These are phyloP conservation scores for Onychomys arenicola DNA, from an alignment of 2,797 vertebrate species.

Conservation along the genomic window DNA sequence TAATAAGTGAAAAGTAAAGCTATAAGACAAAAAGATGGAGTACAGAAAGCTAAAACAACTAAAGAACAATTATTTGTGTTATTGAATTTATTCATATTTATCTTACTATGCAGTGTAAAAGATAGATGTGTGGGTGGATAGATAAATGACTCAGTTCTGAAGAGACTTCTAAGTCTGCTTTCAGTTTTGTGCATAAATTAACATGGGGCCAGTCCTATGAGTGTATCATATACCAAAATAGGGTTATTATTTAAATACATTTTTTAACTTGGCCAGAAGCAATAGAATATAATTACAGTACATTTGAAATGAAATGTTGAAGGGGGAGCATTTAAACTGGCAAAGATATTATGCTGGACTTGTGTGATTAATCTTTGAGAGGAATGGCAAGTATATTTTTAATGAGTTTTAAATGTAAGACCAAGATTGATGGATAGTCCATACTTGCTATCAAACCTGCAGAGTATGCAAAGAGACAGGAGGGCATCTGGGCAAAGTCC, in stretches of 20 bases:
- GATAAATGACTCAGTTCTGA: not conserved
- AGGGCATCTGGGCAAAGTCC: not conserved
- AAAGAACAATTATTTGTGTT: not conserved
- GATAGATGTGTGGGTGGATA: not conserved
- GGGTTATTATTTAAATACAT: constrained; percentile 79
- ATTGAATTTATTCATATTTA: not conserved
- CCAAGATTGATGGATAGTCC: constrained; percentile 74
- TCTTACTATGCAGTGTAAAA: not conserved
- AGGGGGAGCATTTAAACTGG: constrained; percentile 81
- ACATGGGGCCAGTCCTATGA: constrained; percentile 40
- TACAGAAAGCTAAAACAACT: not conserved
- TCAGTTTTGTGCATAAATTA: constrained; percentile 67
- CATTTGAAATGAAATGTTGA: constrained; percentile 81
- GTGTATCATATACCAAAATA: constrained; percentile 46
- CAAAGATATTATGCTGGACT: constrained; percentile 72
- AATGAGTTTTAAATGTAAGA: constrained; percentile 82
- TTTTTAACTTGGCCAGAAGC: constrained; percentile 80
- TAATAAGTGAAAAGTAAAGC: not conserved
- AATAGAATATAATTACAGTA: constrained; percentile 80
- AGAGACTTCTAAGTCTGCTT: constrained; percentile 50
- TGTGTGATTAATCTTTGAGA: constrained; percentile 81
- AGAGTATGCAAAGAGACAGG: not conserved
- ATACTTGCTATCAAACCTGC: constrained; percentile 14
- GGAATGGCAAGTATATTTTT: constrained; percentile 78
- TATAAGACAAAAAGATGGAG: not conserved